Base-by-base conservation (phyloP, 2,888 invertebrate species). In the Pharmacophagus antenor region DNA sequence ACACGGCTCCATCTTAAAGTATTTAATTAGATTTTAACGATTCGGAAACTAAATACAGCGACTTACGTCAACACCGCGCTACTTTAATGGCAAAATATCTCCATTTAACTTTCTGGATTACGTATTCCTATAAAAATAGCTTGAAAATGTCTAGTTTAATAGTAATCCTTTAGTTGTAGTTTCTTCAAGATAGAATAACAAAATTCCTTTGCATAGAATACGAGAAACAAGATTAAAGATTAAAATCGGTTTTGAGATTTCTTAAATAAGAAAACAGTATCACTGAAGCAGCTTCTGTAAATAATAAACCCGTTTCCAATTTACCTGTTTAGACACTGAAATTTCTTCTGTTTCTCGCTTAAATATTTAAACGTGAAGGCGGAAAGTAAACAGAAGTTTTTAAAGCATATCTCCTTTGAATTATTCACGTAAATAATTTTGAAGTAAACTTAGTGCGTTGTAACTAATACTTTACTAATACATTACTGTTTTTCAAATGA, bases 11-110 rank as follows among this genome's bases (percentile, higher is more conserved):
- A 23, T 25, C 25, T 53, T 44, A 53, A 53, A 23, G 18, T 53
- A 18, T 42, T 56, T 56, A 56, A 56, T 47, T 41, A 2, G 37
- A 48, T n/a, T 56, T 56, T 56, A 56, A 56, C 48, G 56, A 41
- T 44, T 48, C 48, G 10, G 48, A 37, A 22, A 37, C 17, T n/a
- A 31, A 41, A 56, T 56, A 48, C 48, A 47, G 15, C 53, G 17
- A 42, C 23, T 23, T 21, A 27, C 21, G 48, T 56, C 47, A n/a
- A 21, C 20, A 31, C 17, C 47, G 37, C 18, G 20, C 52, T n/a
- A 23, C 23, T 25, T 53, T 53, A 27, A 44, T 53, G 37, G 5
- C 6, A 37, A 15, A 37, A 37, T n/a, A 31, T 8, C 3, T 12
- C 15, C 31, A 0, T 10, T 3, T 7, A 10, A 10, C 8, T 10